These are phyloP conservation scores for Zele albiditarsus DNA, from an alignment of 2,888 invertebrate genomes.

Conservation along the genomic window DNA sequence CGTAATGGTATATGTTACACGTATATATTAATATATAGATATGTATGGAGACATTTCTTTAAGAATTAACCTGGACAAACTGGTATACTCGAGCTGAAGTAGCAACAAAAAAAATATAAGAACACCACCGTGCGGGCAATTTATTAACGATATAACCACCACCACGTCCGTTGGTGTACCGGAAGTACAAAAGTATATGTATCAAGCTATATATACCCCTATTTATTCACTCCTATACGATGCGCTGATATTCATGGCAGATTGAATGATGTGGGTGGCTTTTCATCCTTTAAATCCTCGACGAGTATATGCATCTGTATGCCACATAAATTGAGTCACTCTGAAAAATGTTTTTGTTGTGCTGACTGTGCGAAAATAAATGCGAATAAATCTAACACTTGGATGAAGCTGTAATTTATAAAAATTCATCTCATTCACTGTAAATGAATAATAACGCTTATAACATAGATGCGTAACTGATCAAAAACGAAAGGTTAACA, in stretches of 20 bases:
- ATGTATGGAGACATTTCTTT: background rate
- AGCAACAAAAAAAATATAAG: constrained; percentile 5
- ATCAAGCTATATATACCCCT: background rate
- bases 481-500: background rate
- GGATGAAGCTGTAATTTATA: too few species aligned
- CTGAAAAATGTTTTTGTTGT: too few species aligned
- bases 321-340: background rate
- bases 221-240: background rate
- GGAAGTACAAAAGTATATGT: background rate
- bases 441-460: background rate
- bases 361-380: too few species aligned
- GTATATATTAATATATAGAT: background rate
- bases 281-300: background rate
- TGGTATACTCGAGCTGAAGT: background rate
- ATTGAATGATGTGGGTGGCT: background rate
- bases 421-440: background rate
- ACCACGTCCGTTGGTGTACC: background rate
- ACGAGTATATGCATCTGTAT: background rate
- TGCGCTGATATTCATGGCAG: background rate
- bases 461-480: background rate
- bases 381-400: too few species aligned
- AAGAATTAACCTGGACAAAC: background rate
- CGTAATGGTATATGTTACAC: background rate
- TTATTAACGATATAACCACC: constrained; percentile 26
- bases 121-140: constrained; percentile 29